Evolutionary conservation across 2,888 invertebrate genomes (phyloP).

Genomic region (Drosophila ustulata): DNA sequence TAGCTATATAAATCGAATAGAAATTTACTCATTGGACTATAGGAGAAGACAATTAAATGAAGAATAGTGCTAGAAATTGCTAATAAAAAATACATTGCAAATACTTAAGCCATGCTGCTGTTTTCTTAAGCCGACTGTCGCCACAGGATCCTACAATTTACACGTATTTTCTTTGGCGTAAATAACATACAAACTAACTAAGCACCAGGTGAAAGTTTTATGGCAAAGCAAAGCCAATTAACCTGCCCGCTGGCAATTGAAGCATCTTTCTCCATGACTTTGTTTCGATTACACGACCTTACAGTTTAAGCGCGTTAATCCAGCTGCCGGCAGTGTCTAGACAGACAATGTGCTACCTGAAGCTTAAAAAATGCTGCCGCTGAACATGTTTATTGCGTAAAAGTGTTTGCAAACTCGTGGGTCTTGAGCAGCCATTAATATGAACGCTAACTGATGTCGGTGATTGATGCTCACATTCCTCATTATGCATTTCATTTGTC

Average conservation of each 20-base stretch:
- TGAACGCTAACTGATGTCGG: conserved; percentile 11
- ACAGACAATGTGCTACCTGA: conserved; percentile 30
- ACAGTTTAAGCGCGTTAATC: conserved; percentile 26
- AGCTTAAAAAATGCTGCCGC: conserved; percentile 27
- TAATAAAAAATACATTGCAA: not conserved
- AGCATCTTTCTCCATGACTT: conserved; percentile 13
- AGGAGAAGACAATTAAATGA: not conserved
- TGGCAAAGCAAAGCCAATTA: conserved; percentile 25
- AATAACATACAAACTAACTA: not conserved
- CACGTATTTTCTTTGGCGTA: not conserved
- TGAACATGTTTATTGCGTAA: conserved; percentile 16
- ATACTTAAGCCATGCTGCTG: not conserved
- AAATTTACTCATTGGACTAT: not conserved
- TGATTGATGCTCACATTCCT: conserved; percentile 26
- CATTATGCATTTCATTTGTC: conserved; percentile 21
- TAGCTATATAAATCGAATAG: not conserved
- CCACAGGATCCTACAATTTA: not conserved
- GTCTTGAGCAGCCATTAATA: conserved; percentile 34
- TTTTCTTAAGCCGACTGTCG: not conserved
- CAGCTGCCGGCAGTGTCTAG: conserved; percentile 46
- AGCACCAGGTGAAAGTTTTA: conserved; percentile 6
- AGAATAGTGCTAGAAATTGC: not conserved
- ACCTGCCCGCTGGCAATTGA: conserved; percentile 15
- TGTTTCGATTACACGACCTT: conserved; percentile 30
- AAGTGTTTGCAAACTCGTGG: conserved; percentile 4